Conservation (phyloP, 1,140 invertebrate genomes). For the Euglossa dilemma region DNA sequence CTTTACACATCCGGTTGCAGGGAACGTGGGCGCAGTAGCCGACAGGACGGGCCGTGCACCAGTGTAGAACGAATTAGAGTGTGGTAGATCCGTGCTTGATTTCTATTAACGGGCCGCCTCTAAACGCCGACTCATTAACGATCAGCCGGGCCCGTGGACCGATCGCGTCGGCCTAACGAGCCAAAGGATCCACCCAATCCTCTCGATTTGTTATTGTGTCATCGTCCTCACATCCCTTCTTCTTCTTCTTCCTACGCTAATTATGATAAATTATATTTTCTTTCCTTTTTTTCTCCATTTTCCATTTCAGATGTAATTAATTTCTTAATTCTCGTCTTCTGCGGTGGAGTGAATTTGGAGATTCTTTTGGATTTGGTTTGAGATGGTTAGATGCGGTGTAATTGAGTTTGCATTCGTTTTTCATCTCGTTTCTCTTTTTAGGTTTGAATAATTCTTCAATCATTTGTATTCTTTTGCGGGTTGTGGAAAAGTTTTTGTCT, state of each 20-base stretch:
- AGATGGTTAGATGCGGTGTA: too few relatives aligned
- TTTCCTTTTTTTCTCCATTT: too few relatives aligned
- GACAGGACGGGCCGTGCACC: conserved; percentile 41
- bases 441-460: too few relatives aligned
- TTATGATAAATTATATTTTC: not conserved
- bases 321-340: too few relatives aligned
- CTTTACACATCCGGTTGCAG: conserved; percentile 65
- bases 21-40: conserved; percentile 58
- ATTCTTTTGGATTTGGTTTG: too few relatives aligned
- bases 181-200: not conserved
- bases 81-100: conserved; percentile 30
- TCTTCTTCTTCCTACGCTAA: not conserved
- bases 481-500: too few relatives aligned
- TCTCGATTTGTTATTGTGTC: not conserved
- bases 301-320: rapidly evolving
- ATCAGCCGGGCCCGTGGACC: not conserved
- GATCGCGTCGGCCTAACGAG: conserved; percentile 14
- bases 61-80: conserved; percentile 54
- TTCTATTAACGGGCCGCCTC: conserved; percentile 47
- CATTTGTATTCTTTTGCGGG: too few relatives aligned
- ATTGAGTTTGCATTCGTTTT: too few relatives aligned
- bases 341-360: too few relatives aligned
- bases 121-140: conserved; percentile 49
- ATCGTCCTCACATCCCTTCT: not conserved
- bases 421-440: too few relatives aligned